These are phyloP conservation scores for Drosophila quinaria DNA, from an alignment of 2,888 invertebrate species.

Conservation along the genomic window DNA sequence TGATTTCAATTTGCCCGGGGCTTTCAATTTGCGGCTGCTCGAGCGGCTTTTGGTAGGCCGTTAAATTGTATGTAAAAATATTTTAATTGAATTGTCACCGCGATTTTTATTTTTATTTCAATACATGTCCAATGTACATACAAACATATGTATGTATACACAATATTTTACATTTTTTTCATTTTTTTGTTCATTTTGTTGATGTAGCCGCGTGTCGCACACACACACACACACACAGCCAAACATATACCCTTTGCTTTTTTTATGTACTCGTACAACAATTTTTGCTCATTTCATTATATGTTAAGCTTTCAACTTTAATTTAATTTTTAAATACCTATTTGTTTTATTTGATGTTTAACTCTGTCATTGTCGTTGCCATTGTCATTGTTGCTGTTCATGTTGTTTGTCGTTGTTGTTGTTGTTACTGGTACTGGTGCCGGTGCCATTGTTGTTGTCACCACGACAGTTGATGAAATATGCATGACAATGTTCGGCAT, in stretches of 20 bases:
- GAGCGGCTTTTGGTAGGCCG: constrained; percentile 62
- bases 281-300: constrained; percentile 68
- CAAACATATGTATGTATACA: background rate
- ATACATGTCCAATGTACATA: background rate
- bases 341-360: constrained; percentile 68
- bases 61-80: constrained; percentile 72
- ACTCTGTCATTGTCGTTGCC: constrained; percentile 52
- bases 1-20: background rate
- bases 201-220: constrained; percentile 3
- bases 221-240: constrained; percentile 2
- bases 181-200: background rate
- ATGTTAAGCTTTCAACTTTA: constrained; percentile 77
- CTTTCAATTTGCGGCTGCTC: constrained; percentile 69
- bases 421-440: constrained; percentile 20
- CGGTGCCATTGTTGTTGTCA: constrained; percentile 44
- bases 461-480: constrained; percentile 67
- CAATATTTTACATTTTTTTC: background rate
- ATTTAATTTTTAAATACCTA: constrained; percentile 79
- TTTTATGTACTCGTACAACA: constrained; percentile 29
- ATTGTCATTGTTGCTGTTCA: constrained; percentile 21
- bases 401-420: constrained; percentile 1
- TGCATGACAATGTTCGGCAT: constrained; percentile 59
- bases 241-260: background rate
- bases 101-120: constrained; percentile 51
- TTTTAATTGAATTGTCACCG: constrained; percentile 80